Percentiles rank a stretch among this genome's conserved stretches.
These are phyloP conservation scores for Boulengeromyrus knoepffleri DNA, from an alignment of 2,113 vertebrate genomes.

Conservation along the genomic window DNA sequence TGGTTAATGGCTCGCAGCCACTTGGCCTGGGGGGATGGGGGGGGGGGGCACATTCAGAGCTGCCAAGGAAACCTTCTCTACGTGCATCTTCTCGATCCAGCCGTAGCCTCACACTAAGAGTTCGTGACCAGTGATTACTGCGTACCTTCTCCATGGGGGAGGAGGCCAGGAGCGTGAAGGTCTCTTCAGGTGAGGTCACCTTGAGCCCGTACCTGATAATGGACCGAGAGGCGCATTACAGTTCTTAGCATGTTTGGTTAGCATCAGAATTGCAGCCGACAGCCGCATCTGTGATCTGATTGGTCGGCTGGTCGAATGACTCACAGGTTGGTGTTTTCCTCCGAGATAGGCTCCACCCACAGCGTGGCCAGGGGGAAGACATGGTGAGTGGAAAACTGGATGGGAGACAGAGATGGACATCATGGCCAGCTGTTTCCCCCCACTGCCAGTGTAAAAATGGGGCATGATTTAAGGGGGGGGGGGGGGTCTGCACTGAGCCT, in stretches of 20 bases:
- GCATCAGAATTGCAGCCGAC: conserved; percentile 40
- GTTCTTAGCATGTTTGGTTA: not conserved
- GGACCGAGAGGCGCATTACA: not conserved
- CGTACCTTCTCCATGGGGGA: conserved; percentile 86
- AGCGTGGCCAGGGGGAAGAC: conserved; percentile 86
- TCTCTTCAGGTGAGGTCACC: conserved; percentile 89
- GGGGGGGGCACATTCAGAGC: no score
- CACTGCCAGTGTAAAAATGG: not conserved
- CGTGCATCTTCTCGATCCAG: not conserved
- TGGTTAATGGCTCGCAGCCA: conserved; percentile 92
- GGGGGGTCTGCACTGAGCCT: not conserved
- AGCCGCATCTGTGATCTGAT: not conserved
- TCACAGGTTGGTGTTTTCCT: conserved; percentile 80
- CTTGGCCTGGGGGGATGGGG: conserved; percentile 63
- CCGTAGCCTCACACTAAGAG: not conserved
- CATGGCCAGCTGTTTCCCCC: not conserved
- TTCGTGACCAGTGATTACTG: not conserved
- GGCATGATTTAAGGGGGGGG: not conserved
- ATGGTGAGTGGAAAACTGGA: conserved; percentile 96
- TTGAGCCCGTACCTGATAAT: conserved; percentile 77
- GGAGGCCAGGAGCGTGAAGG: conserved; percentile 80
- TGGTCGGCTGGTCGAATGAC: conserved; percentile 44
- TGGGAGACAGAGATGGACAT: conserved; percentile 17
- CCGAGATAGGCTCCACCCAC: conserved; percentile 90
- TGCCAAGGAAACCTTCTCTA: not conserved